Conservation (phyloP, 2,888 invertebrate species). For the Hylaea fasciaria region DNA sequence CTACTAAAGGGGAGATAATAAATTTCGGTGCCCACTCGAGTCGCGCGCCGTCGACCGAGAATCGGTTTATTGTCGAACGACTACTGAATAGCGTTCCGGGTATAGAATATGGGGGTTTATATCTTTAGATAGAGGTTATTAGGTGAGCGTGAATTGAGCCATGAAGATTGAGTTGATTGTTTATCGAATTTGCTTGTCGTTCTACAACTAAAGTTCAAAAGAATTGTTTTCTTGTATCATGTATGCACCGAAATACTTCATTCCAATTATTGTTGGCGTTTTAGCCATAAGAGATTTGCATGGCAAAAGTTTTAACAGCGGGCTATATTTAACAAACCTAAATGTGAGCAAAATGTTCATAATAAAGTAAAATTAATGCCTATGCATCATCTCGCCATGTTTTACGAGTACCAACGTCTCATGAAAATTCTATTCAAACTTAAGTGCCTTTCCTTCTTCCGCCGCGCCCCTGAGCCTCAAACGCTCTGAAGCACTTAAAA, state of each 20-base stretch:
- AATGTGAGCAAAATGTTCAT: constrained; percentile 19
- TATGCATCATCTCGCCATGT: constrained; percentile 28
- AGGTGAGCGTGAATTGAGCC: constrained; percentile 37
- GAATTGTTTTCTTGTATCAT: too few species aligned
- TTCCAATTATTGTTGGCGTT: neutral
- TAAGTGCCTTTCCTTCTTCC: constrained; percentile 30
- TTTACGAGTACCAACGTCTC: constrained; percentile 29
- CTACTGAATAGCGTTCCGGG: constrained; percentile 32
- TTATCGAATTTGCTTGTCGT: constrained; percentile 9
- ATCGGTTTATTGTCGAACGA: constrained; percentile 38
- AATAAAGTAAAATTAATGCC: constrained; percentile 23
- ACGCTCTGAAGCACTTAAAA: constrained; percentile 36
- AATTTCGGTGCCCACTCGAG: constrained; percentile 42
- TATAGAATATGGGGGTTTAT: constrained; percentile 24
- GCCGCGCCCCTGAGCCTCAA: constrained; percentile 33
- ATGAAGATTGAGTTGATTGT: constrained; percentile 40
- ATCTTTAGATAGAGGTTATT: constrained; percentile 30
- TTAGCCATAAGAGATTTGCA: neutral
- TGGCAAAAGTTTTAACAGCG: neutral
- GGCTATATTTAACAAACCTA: neutral
- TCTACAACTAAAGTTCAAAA: neutral
- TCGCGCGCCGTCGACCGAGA: constrained; percentile 37
- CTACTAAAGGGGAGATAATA: constrained; percentile 46
- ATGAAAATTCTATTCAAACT: constrained; percentile 35
- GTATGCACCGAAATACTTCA: too few species aligned